These are phyloP conservation scores for Drosophila colorata DNA, from an alignment of 2,888 invertebrate species.

Conservation along the genomic window DNA sequence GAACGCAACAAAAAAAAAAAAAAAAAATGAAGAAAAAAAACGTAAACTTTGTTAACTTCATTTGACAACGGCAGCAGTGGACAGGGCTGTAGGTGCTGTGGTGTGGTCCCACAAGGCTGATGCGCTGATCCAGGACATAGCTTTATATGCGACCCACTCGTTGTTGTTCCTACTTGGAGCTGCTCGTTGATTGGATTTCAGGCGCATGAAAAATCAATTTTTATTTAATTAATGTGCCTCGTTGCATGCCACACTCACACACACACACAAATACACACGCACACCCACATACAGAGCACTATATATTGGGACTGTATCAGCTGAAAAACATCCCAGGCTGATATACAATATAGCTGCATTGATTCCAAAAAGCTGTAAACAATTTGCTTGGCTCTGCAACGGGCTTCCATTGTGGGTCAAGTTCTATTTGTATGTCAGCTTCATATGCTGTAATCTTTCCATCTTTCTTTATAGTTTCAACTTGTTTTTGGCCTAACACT, in stretches of 20 bases:
- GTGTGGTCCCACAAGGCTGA: constrained; percentile 11
- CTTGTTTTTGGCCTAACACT: not conserved
- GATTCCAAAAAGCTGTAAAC: constrained; percentile 21
- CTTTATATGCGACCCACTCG: constrained; percentile 55
- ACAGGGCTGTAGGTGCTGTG: constrained; percentile 8
- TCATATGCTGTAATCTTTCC: constrained; percentile 2
- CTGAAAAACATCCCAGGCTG: constrained; percentile 11
- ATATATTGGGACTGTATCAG: constrained; percentile 6
- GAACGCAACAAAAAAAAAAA: constrained; percentile 25
- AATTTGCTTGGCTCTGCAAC: constrained; percentile 38
- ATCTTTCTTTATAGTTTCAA: not conserved
- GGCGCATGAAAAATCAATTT: constrained; percentile 78
- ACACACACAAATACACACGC: constrained; percentile 8
- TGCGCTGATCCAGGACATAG: constrained; percentile 54
- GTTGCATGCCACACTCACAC: constrained; percentile 56
- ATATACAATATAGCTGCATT: not conserved
- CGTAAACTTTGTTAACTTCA: constrained; percentile 77
- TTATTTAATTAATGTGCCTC: constrained; percentile 77
- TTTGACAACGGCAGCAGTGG: constrained; percentile 62
- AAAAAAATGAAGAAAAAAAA: constrained; percentile 44
- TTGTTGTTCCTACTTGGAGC: constrained; percentile 67
- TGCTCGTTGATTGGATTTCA: constrained; percentile 77
- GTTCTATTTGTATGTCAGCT: constrained; percentile 3
- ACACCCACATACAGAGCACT: constrained; percentile 4
- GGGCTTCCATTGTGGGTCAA: constrained; percentile 28